Evolutionary conservation across 2,888 invertebrate genomes (phyloP), one percentile per base, ranked within the genome.

Genomic region (Merodon equestris): DNA sequence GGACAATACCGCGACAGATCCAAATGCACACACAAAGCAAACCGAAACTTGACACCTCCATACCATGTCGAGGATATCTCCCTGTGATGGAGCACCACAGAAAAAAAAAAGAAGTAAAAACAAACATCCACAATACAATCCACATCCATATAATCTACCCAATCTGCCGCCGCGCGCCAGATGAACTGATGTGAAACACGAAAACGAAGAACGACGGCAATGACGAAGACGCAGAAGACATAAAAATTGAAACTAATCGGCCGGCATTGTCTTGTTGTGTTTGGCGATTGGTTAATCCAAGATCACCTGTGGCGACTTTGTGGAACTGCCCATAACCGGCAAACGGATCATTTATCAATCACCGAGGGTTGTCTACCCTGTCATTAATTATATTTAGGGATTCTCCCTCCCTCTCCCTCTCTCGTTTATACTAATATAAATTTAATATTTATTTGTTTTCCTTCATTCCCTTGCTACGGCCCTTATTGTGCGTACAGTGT

Each of bases 361-460:
- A 61, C 60, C 50, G 42, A 57, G 14, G 75, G 64, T 38, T 54
- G 68, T 66, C 74, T 50, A 44, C 40, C 42, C 19, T 57, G 72
- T 72, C 76, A 77, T 77, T 54, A 77, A 77, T 77, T 72, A 77
- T 72, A 66, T 72, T 57, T 47, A 57, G 61, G 76, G 66, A 72
- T 72, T 72, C 44, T 27, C 7, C 27, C 27, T 7, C 27, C 27
- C 27, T 27, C 7, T 27, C 27, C 7, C 27, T 7, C 27, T 27
- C 27, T 27, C 27, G 7, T 27, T 27, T 7, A 2, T 27, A 27
- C 27, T 68, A 81, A 81, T 74, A 81, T 81, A 74, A 79, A 74
- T 81, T 81, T 81, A 81, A 81, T 74, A 81, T 81, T 81, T 81
- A 74, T 81, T 74, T 79, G 63, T 73, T 77, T 71, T 51, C 14